Evolutionary conservation across 2,113 vertebrate species (phyloP), one percentile per base, ranked within the genome.

Genomic region (Progne subis): DNA sequence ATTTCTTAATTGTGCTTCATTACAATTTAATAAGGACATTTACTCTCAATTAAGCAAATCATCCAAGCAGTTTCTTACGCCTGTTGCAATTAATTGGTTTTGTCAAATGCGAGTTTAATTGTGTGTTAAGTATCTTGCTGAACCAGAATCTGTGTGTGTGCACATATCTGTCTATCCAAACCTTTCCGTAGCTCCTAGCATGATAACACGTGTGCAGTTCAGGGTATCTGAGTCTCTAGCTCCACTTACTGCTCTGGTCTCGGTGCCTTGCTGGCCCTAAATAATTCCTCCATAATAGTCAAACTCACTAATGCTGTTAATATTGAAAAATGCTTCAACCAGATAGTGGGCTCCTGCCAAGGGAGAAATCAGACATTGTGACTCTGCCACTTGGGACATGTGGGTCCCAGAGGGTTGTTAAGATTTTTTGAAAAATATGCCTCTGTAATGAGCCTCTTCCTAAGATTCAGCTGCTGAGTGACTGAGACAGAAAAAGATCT

Each of bases 41-140:
- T 96, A 94, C 86, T 72, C 88, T 97, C 92, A 96, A 90, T 94
- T 93, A 83, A 93, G 92, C 88, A 93, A 93, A 96, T 81, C 88
- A 93, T 67, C 70, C 90, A 90, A 88, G 82, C 88, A 88, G 75
- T 81, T 88, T 78, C 70, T 92, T 90, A 61, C 0, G 74, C 82
- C 60, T 24, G 3, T 70, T 90, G 71, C 71, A 90, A 90, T 90
- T 87, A 94, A 94, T 71, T 86, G 85, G 44, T 92, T 90, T 95
- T 93, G 82, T 93, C 85, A 90, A 94, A 93, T 75, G 68, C 0
- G 1, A 20, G 44, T 88, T 95, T 94, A 95, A 95, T 86, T 88
- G 88, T 3, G 3, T 64, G 82, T 92, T 70, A 94, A 94, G 17
- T 71, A 82, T 80, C 64, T 81, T 83, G 85, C 88, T 96, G 94